Evolutionary conservation across 2,888 invertebrate genomes (phyloP), one percentile per base, ranked within the genome.

Genomic region (Epiblema foenella): DNA sequence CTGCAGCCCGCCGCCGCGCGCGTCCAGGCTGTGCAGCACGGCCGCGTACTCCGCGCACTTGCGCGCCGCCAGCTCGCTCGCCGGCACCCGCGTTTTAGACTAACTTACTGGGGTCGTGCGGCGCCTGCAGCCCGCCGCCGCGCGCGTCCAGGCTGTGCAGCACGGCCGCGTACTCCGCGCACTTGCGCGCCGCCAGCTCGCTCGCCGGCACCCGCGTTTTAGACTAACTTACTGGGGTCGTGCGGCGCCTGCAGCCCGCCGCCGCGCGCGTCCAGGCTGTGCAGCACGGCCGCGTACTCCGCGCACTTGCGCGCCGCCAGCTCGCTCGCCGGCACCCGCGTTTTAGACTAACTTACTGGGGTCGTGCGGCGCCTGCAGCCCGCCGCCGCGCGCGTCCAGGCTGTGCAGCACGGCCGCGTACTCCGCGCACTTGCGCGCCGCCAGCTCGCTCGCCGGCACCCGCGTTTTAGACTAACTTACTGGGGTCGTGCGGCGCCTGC

Each of bases 281-380:
- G 91, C 68, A 97, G 78, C 66, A 91, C 84, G 71, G 91, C 89
- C 42, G 95, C 95, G 84, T 95, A 96, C 80, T 95, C 94, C 60
- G 90, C 83, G 80, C 97, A 97, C 82, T 94, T 95, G 18, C 93
- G 86, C 0, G 95, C 93, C 5, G 96, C 96, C 79, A 94, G 94
- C 76, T 95, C 95, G 20, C 85, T 89, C 0, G 93, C 90, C 29
- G 86, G 86, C 73, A 89, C 89, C 12, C 95, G 93, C 73, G 91
- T 94, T 77, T 93, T 94, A n/a, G n/a, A n/a, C n/a, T n/a, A n/a
- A n/a, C n/a, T n/a, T n/a, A n/a, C n/a, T n/a, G n/a, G 94, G 89
- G 82, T 97, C 96, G 77, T 97, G 96, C 1, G 96, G 95, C 15
- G 96, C 96, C 87, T 97, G 97, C 73, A 96, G 87, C 0, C 97